A percentile compares a stretch with the other conserved stretches of the same genome.
Conservation (phyloP, 2,113 vertebrate species). For the Asarcornis scutulata region DNA sequence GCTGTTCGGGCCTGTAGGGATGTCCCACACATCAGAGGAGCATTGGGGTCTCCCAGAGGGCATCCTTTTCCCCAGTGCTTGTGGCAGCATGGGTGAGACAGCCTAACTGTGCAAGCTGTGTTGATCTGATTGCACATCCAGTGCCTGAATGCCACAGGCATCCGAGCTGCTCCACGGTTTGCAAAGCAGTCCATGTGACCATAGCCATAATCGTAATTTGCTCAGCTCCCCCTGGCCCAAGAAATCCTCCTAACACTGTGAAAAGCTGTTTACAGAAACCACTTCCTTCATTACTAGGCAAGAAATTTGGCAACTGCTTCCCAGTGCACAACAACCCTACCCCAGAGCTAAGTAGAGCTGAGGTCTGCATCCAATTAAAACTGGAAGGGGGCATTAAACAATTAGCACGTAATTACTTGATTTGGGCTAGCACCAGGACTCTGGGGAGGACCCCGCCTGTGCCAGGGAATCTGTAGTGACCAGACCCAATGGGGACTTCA, state of each 20-base stretch:
- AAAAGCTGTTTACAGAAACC: conserved; percentile 71
- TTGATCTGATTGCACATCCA: background rate
- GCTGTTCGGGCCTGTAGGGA: background rate
- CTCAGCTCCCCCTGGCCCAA: conserved; percentile 4
- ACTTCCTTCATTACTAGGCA: conserved; percentile 65
- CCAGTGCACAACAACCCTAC: conserved; percentile 21
- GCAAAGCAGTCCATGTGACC: background rate
- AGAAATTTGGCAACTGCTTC: conserved; percentile 54
- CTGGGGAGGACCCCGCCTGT: background rate
- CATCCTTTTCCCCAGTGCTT: background rate
- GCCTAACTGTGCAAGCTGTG: background rate
- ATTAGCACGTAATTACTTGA: conserved; percentile 68
- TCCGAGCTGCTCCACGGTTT: background rate
- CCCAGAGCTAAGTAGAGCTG: conserved; percentile 39
- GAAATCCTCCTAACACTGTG: conserved; percentile 6
- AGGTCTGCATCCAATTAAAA: conserved; percentile 61
- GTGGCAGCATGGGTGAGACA: background rate
- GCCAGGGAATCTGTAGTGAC: conserved; percentile 30
- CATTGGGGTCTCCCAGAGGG: background rate
- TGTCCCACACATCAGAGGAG: background rate
- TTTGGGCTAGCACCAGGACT: background rate
- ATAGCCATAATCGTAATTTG: background rate
- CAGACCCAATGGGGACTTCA: background rate
- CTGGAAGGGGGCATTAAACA: conserved; percentile 56
- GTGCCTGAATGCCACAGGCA: conserved; percentile 18